Evolutionary conservation across 2,797 vertebrate genomes (phyloP).

Genomic region (Rhodeus uyekii): DNA sequence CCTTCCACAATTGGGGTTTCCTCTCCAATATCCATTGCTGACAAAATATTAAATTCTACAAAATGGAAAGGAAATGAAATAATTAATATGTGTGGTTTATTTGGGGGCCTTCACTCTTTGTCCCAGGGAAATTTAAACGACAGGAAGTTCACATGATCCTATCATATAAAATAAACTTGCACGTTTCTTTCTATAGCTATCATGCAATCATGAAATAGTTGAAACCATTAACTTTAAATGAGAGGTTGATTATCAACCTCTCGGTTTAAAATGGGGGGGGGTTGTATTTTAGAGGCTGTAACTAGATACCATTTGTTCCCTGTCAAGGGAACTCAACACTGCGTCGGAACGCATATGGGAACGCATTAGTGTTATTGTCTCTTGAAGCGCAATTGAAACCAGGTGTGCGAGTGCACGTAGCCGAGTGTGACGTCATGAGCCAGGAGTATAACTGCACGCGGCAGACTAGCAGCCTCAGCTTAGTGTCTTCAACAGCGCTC

Average conservation of each 20-base stretch:
- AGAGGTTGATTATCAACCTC: background rate
- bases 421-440: too few species aligned
- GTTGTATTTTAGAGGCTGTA: background rate
- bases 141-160: background rate
- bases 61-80: conserved; percentile 37
- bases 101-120: background rate
- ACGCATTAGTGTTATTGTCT: too few species aligned
- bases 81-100: conserved; percentile 38
- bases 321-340: too few species aligned
- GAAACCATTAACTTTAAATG: background rate
- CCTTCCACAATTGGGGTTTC: background rate
- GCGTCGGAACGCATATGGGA: too few species aligned
- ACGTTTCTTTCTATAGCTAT: background rate
- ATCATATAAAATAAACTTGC: too few species aligned
- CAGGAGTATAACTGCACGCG: too few species aligned
- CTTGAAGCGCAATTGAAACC: too few species aligned
- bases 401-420: too few species aligned
- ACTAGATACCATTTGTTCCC: background rate
- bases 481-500: too few species aligned
- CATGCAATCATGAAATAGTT: background rate
- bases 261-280: background rate
- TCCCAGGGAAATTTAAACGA: background rate
- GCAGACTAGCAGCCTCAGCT: too few species aligned
- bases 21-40: conserved; percentile 15
- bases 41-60: conserved; percentile 35